phyloP scores from a whole-genome alignment of 2,888 invertebrate genomes.

The Philopedon plagiatum region DNA sequence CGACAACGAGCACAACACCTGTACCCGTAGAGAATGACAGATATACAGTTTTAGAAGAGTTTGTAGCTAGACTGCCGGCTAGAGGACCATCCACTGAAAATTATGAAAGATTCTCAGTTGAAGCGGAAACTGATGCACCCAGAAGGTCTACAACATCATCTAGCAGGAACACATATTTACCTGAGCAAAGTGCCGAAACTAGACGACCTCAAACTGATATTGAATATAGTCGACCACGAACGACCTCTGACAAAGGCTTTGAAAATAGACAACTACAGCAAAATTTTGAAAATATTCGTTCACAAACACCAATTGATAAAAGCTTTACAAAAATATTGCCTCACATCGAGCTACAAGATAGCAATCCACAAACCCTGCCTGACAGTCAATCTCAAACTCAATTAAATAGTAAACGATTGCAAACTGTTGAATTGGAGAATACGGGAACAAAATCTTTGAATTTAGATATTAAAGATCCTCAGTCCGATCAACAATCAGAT shows the following conservation, averaged over 20 bases:
- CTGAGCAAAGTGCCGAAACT: conserved; percentile 21
- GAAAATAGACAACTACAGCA: neutral
- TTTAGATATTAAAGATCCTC: neutral
- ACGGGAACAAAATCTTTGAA: neutral
- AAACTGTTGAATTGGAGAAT: neutral
- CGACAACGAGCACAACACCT: conserved; percentile 47
- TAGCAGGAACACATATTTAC: conserved; percentile 32
- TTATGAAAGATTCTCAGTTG: conserved; percentile 23
- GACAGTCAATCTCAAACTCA: neutral
- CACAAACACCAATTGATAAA: neutral
- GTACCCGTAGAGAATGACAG: conserved; percentile 52
- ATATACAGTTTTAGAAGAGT: conserved; percentile 64
- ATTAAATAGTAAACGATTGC: neutral
- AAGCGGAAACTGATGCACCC: conserved; percentile 37
- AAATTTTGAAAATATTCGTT: neutral
- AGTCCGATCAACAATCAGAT: neutral
- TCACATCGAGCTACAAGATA: neutral
- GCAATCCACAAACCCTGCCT: neutral
- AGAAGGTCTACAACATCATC: conserved; percentile 49
- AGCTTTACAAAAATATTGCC: neutral
- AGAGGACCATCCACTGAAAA: conserved; percentile 27
- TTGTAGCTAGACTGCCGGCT: conserved; percentile 52
- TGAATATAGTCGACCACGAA: neutral
- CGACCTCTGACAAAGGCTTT: neutral
- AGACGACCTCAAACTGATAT: conserved; percentile 2